Conservation (phyloP, 2,113 vertebrate species). For the Clarias gariepinus region DNA sequence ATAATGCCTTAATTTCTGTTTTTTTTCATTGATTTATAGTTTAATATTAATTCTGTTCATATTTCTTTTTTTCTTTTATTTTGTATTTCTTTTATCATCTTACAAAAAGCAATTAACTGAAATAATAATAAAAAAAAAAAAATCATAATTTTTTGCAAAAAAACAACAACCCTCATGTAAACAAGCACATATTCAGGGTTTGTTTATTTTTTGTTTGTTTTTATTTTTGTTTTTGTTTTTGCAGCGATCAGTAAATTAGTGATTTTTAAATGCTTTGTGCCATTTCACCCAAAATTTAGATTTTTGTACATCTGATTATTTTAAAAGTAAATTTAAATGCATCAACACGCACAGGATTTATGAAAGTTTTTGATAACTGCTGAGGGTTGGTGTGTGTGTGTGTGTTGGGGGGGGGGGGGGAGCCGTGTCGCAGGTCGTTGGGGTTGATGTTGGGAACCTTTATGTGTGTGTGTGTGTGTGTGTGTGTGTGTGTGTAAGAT, state of each 20-base stretch:
- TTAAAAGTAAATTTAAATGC: not conserved
- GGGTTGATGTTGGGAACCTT: no score
- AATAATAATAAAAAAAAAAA: not conserved
- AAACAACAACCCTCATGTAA: not conserved
- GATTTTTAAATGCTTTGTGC: not conserved
- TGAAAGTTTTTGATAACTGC: not conserved
- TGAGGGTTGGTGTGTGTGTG: not conserved
- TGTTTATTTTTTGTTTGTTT: not conserved
- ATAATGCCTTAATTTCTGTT: not conserved
- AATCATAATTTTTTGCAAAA: not conserved
- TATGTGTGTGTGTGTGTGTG: not conserved
- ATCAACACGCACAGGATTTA: not conserved
- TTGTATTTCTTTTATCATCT: no score
- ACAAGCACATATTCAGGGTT: not conserved
- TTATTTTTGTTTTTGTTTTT: not conserved
- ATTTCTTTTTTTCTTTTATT: not conserved
- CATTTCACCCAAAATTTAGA: not conserved
- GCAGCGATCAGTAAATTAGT: not conserved
- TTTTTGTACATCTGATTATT: not conserved
- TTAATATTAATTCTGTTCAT: not conserved
- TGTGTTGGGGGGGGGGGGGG: not conserved
- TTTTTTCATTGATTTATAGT: not conserved
- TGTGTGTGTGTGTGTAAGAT: not conserved
- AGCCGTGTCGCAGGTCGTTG: no score
- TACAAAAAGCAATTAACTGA: not conserved